Evolutionary conservation across 2,888 invertebrate species (phyloP), one percentile per base, ranked within the genome.

Genomic region (Odontomyia ornata): DNA sequence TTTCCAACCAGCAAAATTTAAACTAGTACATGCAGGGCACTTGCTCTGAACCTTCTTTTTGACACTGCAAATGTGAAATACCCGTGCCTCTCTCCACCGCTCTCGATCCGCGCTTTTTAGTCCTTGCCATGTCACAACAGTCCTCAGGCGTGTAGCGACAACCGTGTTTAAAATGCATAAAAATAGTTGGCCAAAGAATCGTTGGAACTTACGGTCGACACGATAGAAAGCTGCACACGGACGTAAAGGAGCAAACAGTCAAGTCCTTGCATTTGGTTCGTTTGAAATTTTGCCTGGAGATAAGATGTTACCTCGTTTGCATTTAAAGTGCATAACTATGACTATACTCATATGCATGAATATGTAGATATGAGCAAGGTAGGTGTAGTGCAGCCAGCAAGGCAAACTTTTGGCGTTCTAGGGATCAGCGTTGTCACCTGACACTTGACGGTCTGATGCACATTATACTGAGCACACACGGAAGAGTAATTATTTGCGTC

Each of bases 401-500:
- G 15, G 4, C 5, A 15, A 52, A 4, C n/a, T 52, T 52, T 52
- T 52, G 52, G 4, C 15, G 52, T 15, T 52, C 4, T 25, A 65
- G 36, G 36, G 65, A 65, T 65, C 65, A 64, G 7, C 28, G 64
- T 28, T 64, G 30, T 65, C 65, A 18, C 65, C 46, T 47, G 47
- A 69, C 69, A 47, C 47, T 69, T 47, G 69, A 11, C 25, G 36
- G 73, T 73, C 36, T 57, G 60, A 60, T 73, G 57, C 60, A 73
- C 69, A 69, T 67, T 3, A 23, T 73, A 23, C 30, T 25, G 23
- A 30, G 43, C 60, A 57, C 28, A 71, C 73, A 60, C 60, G 73
- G 73, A 73, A 73, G 60, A 73, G 73, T 73, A 73, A 73, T 73
- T 73, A 73, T 73, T 36, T 73, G 73, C 69, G 69, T 57, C 57